phyloP scores from a whole-genome alignment of 2,888 invertebrate genomes.

The Drosophila atripex region DNA sequence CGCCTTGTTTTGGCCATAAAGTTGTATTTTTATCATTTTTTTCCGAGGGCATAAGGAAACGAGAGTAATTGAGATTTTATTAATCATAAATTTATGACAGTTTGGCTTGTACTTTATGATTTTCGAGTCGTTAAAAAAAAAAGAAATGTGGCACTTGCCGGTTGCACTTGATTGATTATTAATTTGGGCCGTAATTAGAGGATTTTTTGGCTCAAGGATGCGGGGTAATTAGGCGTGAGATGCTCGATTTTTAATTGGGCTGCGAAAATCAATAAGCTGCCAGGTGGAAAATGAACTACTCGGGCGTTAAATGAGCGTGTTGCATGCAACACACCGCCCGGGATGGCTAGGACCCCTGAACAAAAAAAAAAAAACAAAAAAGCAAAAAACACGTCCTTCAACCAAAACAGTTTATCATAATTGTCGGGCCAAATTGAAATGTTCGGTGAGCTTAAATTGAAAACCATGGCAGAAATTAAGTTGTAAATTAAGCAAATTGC shows the following conservation, averaged over 20 bases:
- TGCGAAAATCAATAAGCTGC: constrained; percentile 62
- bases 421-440: constrained; percentile 28
- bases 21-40: constrained; percentile 20
- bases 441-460: constrained; percentile 47
- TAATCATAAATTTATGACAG: constrained; percentile 24
- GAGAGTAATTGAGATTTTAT: constrained; percentile 28
- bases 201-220: neutral
- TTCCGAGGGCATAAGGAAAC: constrained; percentile 23
- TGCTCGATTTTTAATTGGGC: constrained; percentile 66
- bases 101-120: neutral
- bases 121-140: neutral
- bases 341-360: constrained; percentile 4
- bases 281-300: constrained; percentile 29
- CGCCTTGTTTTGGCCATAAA: constrained; percentile 19
- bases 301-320: constrained; percentile 56
- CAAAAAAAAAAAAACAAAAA: no score
- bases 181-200: constrained; percentile 5
- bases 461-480: constrained; percentile 68
- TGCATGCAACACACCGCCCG: constrained; percentile 47
- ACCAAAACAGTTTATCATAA: constrained; percentile 29
- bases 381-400: neutral
- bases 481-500: constrained; percentile 72
- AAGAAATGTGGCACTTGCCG: neutral
- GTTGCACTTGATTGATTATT: constrained; percentile 1
- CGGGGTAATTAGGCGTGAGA: constrained; percentile 64